phyloP scores from a whole-genome alignment of 2,113 vertebrate genomes.

The Nestor notabilis region DNA sequence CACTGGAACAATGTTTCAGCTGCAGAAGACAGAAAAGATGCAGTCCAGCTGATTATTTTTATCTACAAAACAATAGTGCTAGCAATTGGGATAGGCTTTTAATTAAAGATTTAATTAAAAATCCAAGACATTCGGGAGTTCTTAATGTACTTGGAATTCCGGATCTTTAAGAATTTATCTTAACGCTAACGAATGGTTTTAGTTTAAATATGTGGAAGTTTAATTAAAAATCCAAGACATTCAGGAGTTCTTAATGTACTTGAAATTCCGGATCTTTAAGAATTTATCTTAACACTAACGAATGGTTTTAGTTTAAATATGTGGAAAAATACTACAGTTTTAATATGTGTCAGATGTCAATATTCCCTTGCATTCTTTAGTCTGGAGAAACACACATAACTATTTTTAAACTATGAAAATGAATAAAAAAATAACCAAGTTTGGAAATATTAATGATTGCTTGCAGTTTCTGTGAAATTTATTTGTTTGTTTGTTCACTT shows the following conservation, averaged over 20 bases:
- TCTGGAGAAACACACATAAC: background rate
- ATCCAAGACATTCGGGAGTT: background rate
- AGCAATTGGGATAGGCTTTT: background rate
- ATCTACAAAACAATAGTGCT: background rate
- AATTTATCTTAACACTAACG: background rate
- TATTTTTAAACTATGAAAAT: background rate
- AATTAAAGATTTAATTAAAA: background rate
- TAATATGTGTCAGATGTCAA: background rate
- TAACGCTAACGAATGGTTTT: no score
- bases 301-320: background rate
- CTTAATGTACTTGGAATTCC: background rate
- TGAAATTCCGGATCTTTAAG: background rate
- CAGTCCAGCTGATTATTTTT: background rate
- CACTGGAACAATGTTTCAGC: background rate
- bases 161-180: background rate
- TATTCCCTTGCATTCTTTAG: background rate
- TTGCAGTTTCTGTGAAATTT: background rate
- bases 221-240: background rate
- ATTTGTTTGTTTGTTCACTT: background rate
- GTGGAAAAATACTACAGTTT: background rate
- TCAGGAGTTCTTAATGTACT: background rate
- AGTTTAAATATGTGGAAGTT: no score
- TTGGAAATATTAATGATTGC: background rate
- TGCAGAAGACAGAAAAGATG: background rate
- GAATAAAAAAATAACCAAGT: background rate